Evolutionary conservation across 2,888 invertebrate species (phyloP), one percentile per base, ranked within the genome.

Genomic region (Oligia fasciuncula): DNA sequence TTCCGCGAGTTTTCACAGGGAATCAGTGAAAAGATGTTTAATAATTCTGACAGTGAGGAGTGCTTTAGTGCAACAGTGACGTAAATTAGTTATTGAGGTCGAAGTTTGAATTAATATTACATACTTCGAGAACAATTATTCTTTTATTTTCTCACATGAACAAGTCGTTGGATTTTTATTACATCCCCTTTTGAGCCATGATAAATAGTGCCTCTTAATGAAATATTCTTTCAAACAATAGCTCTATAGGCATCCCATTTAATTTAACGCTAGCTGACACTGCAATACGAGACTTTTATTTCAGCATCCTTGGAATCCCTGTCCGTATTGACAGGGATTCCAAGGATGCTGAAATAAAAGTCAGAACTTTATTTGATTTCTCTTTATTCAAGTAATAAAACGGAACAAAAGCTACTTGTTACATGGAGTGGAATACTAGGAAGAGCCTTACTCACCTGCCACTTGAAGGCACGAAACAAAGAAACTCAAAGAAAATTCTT

Each of bases 21-120:
- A 87, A 88, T 84, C 79, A 77, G 72, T 83, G 76, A 85, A 85
- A 79, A 87, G 82, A 84, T 87, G 80, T 85, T 89, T 86, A 85
- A 88, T 86, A 83, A 88, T 83, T 81, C 76, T 67, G 71, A 75
- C 40, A 35, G 66, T 63, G 35, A 23, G 51, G 19, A 73, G 46
- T 43, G 35, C 14, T 67, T 49, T 77, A 77, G 69, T 71, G 74
- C 29, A 69, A 63, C 19, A 66, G 40, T 79, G 29, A 40, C 13
- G 35, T 62, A 63, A 62, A 57, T 43, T 74, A 54, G 35, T 54
- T 57, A 72, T 46, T 35, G 23, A n/a, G 6, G 19, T 57, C 23
- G 11, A 29, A 14, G 11, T 77, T 77, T 40, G 6, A 67, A 66
- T 66, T 29, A 57, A n/a, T 54, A 19, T 63, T 76, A 29, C 19